phyloP scores from a whole-genome alignment of 2,888 invertebrate species.

The Azorinus chamasolen region DNA sequence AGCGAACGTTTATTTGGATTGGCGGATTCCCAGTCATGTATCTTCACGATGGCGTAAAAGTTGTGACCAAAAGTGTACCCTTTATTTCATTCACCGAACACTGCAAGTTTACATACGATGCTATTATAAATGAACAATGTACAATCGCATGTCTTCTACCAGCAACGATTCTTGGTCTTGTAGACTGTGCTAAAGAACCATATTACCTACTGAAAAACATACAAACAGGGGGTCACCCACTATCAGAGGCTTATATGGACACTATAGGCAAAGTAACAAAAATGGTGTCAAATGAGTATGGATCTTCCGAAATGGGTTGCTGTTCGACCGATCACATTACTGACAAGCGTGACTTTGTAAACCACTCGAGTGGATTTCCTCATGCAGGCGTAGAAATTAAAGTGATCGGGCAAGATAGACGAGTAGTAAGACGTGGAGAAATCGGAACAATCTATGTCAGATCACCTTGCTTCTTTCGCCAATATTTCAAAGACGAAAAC shows the following conservation, averaged over 20 bases:
- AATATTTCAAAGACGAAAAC: slow-evolving; percentile 18
- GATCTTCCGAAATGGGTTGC: slow-evolving; percentile 33
- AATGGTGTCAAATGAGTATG: slow-evolving; percentile 27
- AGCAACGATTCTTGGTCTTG: slow-evolving; percentile 33
- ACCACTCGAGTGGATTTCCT: slow-evolving; percentile 27
- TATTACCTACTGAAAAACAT: slow-evolving; percentile 28
- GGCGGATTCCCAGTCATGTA: slow-evolving; percentile 48
- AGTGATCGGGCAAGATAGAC: slow-evolving; percentile 21
- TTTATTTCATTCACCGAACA: slow-evolving; percentile 20
- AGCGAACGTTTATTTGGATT: slow-evolving; percentile 43
- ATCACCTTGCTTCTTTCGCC: slow-evolving; percentile 22
- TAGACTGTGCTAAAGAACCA: slow-evolving; percentile 5
- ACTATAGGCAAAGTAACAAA: slow-evolving; percentile 24
- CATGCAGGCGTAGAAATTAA: slow-evolving; percentile 39
- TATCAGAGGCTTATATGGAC: slow-evolving; percentile 22
- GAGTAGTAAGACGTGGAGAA: slow-evolving; percentile 26
- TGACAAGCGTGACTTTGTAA: slow-evolving; percentile 1
- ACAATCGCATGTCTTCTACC: slow-evolving; percentile 27
- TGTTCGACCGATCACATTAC: slow-evolving; percentile 10
- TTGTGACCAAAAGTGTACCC: slow-evolving; percentile 28
- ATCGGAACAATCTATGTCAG: slow-evolving; percentile 27
- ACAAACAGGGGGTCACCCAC: slow-evolving; percentile 24
- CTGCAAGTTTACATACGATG: slow-evolving; percentile 37
- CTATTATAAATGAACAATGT: slow-evolving; percentile 29
- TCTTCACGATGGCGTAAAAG: slow-evolving; percentile 35